These are phyloP conservation scores for Rhodinocichla rosea DNA, from an alignment of 2,113 vertebrate species.

Conservation along the genomic window DNA sequence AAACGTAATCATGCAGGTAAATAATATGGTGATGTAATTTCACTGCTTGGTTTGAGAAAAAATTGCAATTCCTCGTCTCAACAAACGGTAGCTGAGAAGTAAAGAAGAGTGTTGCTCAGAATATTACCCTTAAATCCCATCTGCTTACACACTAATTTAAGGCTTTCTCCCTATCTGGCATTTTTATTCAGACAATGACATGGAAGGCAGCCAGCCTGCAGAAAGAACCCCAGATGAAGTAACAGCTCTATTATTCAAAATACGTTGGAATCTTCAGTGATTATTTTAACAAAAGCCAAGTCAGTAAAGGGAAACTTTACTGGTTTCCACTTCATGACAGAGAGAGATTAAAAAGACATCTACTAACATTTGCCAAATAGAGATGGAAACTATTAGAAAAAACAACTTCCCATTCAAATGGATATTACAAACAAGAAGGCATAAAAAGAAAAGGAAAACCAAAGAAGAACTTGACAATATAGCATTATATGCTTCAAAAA, in stretches of 20 bases:
- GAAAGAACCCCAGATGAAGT: not conserved
- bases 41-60: not conserved
- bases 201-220: constrained; percentile 12
- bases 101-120: not conserved
- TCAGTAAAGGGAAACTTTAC: constrained; percentile 17
- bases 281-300: constrained; percentile 42
- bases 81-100: not conserved
- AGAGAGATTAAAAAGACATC: not conserved
- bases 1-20: not conserved
- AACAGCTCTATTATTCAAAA: constrained; percentile 40
- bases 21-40: not conserved
- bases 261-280: not conserved
- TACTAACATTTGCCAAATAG: constrained; percentile 5
- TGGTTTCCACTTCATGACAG: constrained; percentile 28
- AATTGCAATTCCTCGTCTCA: not conserved
- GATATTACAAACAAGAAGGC: not conserved
- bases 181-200: constrained; percentile 23
- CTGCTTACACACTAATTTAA: not conserved
- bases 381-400: constrained; percentile 36
- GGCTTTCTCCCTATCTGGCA: not conserved
- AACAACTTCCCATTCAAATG: constrained; percentile 14
- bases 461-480: not conserved
- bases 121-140: not conserved
- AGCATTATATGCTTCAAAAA: not conserved
- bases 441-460: constrained; percentile 42